Percentiles rank a stretch among this genome's conserved stretches.
Evolutionary conservation across 2,797 vertebrate genomes (phyloP).

Genomic region (Botia kubotai): DNA sequence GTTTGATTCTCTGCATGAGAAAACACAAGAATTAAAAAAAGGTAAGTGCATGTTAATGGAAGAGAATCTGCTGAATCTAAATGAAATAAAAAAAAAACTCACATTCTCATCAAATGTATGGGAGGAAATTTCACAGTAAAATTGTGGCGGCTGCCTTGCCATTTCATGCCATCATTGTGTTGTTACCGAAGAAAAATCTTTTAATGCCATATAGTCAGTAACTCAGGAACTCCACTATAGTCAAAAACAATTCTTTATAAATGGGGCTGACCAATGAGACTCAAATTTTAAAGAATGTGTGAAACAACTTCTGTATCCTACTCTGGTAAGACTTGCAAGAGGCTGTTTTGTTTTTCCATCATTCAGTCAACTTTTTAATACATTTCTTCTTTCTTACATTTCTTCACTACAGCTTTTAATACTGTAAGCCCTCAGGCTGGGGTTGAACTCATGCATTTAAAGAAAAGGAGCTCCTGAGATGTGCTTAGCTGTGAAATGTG

Average conservation of each 20-base stretch:
- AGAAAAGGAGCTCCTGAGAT: background rate
- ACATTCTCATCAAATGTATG: too few species aligned
- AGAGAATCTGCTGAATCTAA: background rate
- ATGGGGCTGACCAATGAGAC: conserved; percentile 4
- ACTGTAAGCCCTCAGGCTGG: background rate
- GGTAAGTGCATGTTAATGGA: conserved; percentile 74
- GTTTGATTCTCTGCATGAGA: conserved; percentile 87
- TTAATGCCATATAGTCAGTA: too few species aligned
- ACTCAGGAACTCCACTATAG: too few species aligned
- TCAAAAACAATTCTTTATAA: background rate
- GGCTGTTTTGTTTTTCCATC: conserved; percentile 26
- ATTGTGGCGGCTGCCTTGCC: too few species aligned
- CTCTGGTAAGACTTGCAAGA: conserved; percentile 18
- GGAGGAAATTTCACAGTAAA: too few species aligned
- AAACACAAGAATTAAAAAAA: conserved; percentile 88
- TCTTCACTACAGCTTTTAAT: conserved; percentile 4
- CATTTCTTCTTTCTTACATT: background rate
- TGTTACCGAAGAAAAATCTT: too few species aligned
- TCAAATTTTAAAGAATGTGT: background rate
- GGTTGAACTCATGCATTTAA: conserved; percentile 5
- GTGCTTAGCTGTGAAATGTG: conserved; percentile 9
- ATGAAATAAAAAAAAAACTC: too few species aligned
- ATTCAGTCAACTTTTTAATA: background rate
- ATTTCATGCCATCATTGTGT: too few species aligned
- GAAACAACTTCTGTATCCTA: conserved; percentile 12